phyloP scores from a whole-genome alignment of 1,140 invertebrate species.

The Megalonaias nervosa region DNA sequence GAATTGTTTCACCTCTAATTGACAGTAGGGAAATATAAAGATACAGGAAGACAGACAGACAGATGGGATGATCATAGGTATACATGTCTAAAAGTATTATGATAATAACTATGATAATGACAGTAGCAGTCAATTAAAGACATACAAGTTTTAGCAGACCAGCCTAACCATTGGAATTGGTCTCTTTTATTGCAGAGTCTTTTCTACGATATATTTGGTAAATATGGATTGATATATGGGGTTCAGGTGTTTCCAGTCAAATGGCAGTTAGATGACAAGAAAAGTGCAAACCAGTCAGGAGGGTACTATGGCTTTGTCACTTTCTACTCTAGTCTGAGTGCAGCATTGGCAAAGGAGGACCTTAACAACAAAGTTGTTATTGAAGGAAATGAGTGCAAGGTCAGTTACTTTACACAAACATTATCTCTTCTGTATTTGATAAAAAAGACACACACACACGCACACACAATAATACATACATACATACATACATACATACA shows the following conservation, averaged over 20 bases:
- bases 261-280: conserved; percentile 6
- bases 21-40: too few species aligned
- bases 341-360: conserved; percentile 41
- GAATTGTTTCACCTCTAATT: too few species aligned
- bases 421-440: too few species aligned
- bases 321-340: conserved; percentile 53
- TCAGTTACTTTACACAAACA: conserved; percentile 3
- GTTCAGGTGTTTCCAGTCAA: conserved; percentile 48
- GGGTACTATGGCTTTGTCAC: conserved; percentile 63
- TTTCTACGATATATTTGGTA: conserved; percentile 46
- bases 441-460: too few species aligned
- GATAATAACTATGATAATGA: background rate
- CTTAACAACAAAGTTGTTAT: conserved; percentile 42
- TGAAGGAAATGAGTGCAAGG: conserved; percentile 49
- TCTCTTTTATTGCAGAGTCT: conserved; percentile 40
- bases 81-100: background rate
- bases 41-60: too few species aligned
- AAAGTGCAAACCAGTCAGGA: conserved; percentile 1
- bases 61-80: background rate
- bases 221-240: conserved; percentile 53
- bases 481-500: too few species aligned
- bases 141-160: too few species aligned
- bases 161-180: background rate
- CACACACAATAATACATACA: too few species aligned
- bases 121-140: background rate